Base-by-base conservation (phyloP, 2,797 vertebrate genomes). In the Bovichtus variegatus region DNA sequence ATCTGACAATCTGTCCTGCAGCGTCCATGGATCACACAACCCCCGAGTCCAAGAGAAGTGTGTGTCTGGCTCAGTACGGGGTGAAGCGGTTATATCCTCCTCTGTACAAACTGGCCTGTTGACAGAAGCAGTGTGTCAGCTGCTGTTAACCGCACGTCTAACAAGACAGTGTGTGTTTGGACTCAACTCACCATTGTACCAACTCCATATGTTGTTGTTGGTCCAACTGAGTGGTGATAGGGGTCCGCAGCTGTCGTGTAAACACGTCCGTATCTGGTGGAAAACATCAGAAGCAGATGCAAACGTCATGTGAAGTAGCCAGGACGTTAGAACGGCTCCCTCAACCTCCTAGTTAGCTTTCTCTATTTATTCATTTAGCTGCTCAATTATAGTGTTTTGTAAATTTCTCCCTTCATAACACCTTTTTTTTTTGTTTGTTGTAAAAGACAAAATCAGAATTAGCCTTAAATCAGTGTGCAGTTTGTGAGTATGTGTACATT, bases 21-120 rank as follows among this genome's bases (percentile, higher is more conserved):
- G 80, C 25, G 36, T 87, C 83, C 80, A 38, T 27, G 49, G 70
- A 72, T 74, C 81, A 47, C 67, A 81, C 80, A 51, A 23, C 81
- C 68, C 76, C 71, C 68, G 54, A 80, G 67, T 81, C 78, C 66
- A 67, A 31, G 51, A 77, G 61, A 75, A 81, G 58, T 49, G 19
- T 38, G 43, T 2, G 21, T 74, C 46, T 2, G 34, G 4, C 61
- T 96, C 90, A 96, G 92, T 96, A 96, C 0, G 96, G 96, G 43
- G 96, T 96, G 87, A 96, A 96, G 69, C 96, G 94, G 88, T 95
- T 96, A 85, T 96, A 96, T 63, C 95, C 96, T 90, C 96, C 96
- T 86, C 96, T 88, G 92, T 96, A 96, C 87, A 96, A 88, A 91
- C 96, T 96, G 81, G 96, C 95, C 96, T 96, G 90, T 81, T 41